Base-by-base conservation (phyloP, 2,888 invertebrate genomes). In the Pseudanteris insignis region DNA sequence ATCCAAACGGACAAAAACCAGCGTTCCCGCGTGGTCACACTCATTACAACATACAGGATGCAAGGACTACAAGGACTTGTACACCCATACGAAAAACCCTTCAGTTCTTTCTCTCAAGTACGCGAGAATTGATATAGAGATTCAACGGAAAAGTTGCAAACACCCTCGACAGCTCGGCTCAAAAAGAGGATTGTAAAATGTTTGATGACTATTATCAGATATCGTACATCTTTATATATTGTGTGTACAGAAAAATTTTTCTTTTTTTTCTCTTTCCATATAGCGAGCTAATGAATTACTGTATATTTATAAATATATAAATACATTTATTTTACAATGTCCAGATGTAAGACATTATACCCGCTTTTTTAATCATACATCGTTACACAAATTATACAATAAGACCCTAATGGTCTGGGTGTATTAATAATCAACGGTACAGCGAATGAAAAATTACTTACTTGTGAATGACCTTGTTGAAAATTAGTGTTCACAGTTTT, bases 1-100 rank as follows among this genome's bases (percentile, higher is more conserved):
- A 63, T 68, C 65, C 65, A 63, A 29, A 54, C 33, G 63, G 50
- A 61, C 72, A 72, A 71, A 72, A 74, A 75, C 63, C 67, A 41
- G 54, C 61, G 64, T 69, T 57, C 67, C 65, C 70, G 71, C 72
- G 70, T 68, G 67, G 66, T 72, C 69, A 70, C 70, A 72, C 70
- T 71, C 71, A 71, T 69, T 66, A 65, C 67, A 64, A 51, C 51
- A 40, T 55, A 67, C 70, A 64, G 58, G 68, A 70, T 67, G 69
- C 67, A 67, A 67, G 63, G 68, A 67, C 69, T 62, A 67, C 63
- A 57, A 67, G 64, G 61, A 68, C 68, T 65, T 67, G 47, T 55
- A 57, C 63, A 38, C 58, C 38, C 41, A 34, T 34, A 46, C 68
- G 65, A 69, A 71, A 71, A 68, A 70, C 67, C 47, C 58, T 24